Evolutionary conservation across 2,113 vertebrate genomes (phyloP).

Genomic region (Mesembrinibis cayennensis): DNA sequence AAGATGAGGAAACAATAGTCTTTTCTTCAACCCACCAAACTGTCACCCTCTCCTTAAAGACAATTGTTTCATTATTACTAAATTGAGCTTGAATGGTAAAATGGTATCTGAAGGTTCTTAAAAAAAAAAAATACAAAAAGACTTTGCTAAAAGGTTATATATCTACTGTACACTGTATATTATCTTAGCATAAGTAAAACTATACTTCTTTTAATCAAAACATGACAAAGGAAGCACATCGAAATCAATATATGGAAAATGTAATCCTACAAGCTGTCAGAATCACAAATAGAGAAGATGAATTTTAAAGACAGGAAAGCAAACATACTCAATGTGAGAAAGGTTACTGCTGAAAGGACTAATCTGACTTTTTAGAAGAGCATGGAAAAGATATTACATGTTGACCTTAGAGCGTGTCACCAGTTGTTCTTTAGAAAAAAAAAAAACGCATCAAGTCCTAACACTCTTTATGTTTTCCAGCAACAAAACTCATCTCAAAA

Average conservation of each 20-base stretch:
- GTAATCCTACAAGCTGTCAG: conserved; percentile 64
- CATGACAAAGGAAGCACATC: conserved; percentile 28
- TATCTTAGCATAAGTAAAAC: conserved; percentile 17
- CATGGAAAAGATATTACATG: neutral
- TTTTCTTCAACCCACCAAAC: neutral
- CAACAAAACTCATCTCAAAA: conserved; percentile 37
- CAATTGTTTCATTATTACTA: neutral
- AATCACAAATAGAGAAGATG: conserved; percentile 55
- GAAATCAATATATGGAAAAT: conserved; percentile 45
- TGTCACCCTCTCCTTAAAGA: neutral
- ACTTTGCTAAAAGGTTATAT: conserved; percentile 21
- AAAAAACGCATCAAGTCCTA: conserved; percentile 11
- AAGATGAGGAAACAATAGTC: neutral
- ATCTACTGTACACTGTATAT: neutral
- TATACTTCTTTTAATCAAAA: conserved; percentile 59
- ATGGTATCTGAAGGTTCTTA: neutral
- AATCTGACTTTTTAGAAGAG: conserved; percentile 32
- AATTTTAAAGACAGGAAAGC: conserved; percentile 66
- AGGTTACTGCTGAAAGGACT: conserved; percentile 58
- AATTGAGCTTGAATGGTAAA: neutral
- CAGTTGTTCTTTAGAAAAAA: neutral
- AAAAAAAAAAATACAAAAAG: neutral
- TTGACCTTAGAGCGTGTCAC: conserved; percentile 31
- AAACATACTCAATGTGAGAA: conserved; percentile 60
- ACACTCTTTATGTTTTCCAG: neutral